Conservation (phyloP, 2,113 vertebrate species). For the Macrotis lagotis region DNA sequence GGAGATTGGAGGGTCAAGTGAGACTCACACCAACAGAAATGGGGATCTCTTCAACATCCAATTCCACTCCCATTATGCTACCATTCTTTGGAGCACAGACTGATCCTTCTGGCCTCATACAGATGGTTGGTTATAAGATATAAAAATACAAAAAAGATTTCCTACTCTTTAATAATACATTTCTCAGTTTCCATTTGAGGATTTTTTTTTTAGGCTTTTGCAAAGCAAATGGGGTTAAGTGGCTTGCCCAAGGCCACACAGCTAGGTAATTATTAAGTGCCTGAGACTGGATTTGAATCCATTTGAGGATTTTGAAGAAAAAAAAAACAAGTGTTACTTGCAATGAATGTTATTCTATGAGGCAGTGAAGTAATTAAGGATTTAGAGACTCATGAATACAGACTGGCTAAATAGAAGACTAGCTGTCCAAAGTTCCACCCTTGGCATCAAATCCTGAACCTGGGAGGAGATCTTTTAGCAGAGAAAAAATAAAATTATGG, state of each 20-base stretch:
- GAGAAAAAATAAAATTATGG: conserved; percentile 61
- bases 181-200: conserved; percentile 27
- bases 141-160: not conserved
- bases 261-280: too few species aligned
- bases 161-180: not conserved
- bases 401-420: conserved; percentile 19
- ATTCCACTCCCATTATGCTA: not conserved
- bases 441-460: conserved; percentile 52
- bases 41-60: not conserved
- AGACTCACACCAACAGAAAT: not conserved
- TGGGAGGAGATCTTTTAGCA: conserved; percentile 41
- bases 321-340: conserved; percentile 25
- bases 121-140: not conserved
- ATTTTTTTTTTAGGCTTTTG: too few species aligned
- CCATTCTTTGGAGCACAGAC: not conserved
- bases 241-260: too few species aligned
- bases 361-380: conserved; percentile 37
- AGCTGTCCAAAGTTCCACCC: conserved; percentile 55
- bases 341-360: conserved; percentile 36
- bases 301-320: conserved; percentile 35
- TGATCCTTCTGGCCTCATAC: not conserved
- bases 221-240: too few species aligned
- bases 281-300: too few species aligned
- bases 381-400: conserved; percentile 17
- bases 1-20: not conserved